Evolutionary conservation across 2,113 vertebrate genomes (phyloP).

Genomic region (Ginglymostoma cirratum): DNA sequence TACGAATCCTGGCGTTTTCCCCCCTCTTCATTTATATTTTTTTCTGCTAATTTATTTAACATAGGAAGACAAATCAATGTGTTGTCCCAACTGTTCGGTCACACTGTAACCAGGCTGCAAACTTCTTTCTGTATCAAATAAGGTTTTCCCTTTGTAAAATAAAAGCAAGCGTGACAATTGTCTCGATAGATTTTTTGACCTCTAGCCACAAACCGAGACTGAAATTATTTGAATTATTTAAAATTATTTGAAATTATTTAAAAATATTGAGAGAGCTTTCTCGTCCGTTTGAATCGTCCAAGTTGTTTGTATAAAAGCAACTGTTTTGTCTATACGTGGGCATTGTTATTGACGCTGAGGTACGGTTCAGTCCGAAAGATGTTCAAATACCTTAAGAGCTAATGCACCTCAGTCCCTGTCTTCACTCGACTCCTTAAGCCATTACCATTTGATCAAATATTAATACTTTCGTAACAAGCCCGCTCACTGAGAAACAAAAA

Average conservation of each 20-base stretch:
- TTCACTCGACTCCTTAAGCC: neutral
- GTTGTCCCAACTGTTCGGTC: no score
- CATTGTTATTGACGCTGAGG: neutral
- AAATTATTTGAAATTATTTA: neutral
- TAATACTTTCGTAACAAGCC: neutral
- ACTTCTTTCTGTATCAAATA: neutral
- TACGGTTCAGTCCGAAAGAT: no score
- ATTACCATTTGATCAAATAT: neutral
- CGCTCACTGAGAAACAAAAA: no score
- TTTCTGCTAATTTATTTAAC: neutral
- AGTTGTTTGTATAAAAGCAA: neutral
- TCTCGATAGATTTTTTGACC: no score
- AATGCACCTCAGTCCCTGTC: neutral
- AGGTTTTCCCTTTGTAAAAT: no score
- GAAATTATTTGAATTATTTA: neutral
- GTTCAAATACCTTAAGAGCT: neutral
- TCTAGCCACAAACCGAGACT: neutral
- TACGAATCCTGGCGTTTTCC: neutral
- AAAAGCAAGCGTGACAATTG: neutral
- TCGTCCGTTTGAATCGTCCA: neutral
- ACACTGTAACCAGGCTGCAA: neutral
- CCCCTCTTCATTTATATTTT: neutral
- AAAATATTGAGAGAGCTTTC: neutral
- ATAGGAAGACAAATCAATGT: neutral
- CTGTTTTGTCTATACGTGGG: neutral